phyloP scores from a whole-genome alignment of 2,888 invertebrate species.

The Galerucella nymphaeae region DNA sequence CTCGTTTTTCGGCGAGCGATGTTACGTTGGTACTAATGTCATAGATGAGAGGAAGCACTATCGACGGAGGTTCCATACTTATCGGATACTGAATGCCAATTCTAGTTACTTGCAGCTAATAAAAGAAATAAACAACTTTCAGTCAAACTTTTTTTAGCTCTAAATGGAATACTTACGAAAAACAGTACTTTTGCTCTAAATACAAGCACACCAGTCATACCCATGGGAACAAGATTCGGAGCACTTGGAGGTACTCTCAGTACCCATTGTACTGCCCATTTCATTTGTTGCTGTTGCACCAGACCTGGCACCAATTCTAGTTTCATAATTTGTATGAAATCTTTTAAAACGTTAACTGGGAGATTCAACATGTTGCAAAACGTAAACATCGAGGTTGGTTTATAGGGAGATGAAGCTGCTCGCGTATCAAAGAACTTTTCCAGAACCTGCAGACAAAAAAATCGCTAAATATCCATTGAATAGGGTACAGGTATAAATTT shows the following conservation, averaged over 20 bases:
- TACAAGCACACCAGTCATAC: conserved; percentile 87
- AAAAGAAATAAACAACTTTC: conserved; percentile 45
- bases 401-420: conserved; percentile 90
- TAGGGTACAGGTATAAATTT: too few species aligned
- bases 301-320: conserved; percentile 72
- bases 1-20: conserved; percentile 86
- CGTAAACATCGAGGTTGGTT: conserved; percentile 87
- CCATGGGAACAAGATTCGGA: conserved; percentile 88
- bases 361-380: conserved; percentile 88
- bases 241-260: conserved; percentile 91
- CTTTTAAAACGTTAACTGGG: conserved; percentile 87
- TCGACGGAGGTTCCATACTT: conserved; percentile 74
- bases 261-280: conserved; percentile 94
- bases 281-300: conserved; percentile 73
- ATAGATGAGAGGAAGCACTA: conserved; percentile 91
- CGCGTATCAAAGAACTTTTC: conserved; percentile 93
- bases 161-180: conserved; percentile 75
- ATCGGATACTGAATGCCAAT: conserved; percentile 71
- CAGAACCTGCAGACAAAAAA: conserved; percentile 71
- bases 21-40: conserved; percentile 88
- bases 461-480: too few species aligned
- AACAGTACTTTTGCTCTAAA: conserved; percentile 90
- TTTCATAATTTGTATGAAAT: conserved; percentile 89
- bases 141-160: background rate
- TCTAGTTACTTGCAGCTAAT: conserved; percentile 79